A percentile compares a stretch with the other conserved stretches of the same genome.
Conservation (phyloP, 1,140 invertebrate genomes). For the Zaprionus nigranus region DNA sequence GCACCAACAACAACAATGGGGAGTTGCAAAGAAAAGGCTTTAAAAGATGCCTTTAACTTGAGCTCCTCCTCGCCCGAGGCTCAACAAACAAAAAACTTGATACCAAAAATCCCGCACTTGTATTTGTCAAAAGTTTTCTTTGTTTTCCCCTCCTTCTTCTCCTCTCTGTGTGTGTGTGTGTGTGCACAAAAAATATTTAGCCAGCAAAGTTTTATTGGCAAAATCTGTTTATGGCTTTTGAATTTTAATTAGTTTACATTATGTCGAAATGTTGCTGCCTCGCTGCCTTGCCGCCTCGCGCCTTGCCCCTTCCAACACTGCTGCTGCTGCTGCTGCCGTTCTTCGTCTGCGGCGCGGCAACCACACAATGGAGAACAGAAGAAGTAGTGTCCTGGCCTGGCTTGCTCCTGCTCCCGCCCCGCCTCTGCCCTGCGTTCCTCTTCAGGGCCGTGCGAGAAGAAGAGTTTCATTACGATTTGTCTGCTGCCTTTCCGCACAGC, state of each 20-base stretch:
- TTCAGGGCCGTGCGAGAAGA: slow-evolving; percentile 33
- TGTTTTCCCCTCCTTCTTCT: slow-evolving; percentile 47
- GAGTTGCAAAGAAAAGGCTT: slow-evolving; percentile 44
- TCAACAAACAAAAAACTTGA: slow-evolving; percentile 40
- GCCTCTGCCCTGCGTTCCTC: background rate
- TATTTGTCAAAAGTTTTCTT: slow-evolving; percentile 70
- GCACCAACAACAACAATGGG: slow-evolving; percentile 43
- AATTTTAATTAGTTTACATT: slow-evolving; percentile 85
- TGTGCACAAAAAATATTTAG: slow-evolving; percentile 80
- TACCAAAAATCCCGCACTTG: slow-evolving; percentile 45
- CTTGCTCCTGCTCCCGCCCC: background rate
- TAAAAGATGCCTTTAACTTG: slow-evolving; percentile 64
- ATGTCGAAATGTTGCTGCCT: slow-evolving; percentile 77
- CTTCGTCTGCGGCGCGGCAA: slow-evolving; percentile 14
- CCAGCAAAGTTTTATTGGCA: slow-evolving; percentile 84
- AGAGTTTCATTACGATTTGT: slow-evolving; percentile 82
- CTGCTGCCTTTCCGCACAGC: slow-evolving; percentile 83
- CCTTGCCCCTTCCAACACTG: background rate
- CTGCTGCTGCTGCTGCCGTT: too few relatives aligned
- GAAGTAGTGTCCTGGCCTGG: slow-evolving; percentile 73
- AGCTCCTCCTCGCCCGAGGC: slow-evolving; percentile 44
- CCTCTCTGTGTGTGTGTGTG: slow-evolving; percentile 6
- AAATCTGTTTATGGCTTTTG: slow-evolving; percentile 85
- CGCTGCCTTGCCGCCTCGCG: slow-evolving; percentile 31
- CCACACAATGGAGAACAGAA: slow-evolving; percentile 47